These are phyloP conservation scores for Seladonia tumulorum DNA, from an alignment of 2,888 invertebrate genomes.

Conservation along the genomic window DNA sequence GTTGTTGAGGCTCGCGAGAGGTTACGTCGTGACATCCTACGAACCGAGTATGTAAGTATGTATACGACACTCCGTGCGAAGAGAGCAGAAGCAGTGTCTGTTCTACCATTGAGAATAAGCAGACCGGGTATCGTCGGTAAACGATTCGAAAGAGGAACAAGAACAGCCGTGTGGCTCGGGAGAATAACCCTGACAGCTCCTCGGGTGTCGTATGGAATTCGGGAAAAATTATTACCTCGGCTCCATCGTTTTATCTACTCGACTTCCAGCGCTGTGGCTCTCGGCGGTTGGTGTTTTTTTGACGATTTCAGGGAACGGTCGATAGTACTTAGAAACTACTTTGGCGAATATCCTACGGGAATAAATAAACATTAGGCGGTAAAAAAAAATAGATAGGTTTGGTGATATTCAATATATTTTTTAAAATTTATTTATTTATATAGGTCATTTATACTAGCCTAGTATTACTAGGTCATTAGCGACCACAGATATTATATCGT, in stretches of 20 bases:
- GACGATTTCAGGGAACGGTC: neutral
- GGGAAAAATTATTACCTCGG: constrained; percentile 49
- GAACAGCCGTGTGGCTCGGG: constrained; percentile 17
- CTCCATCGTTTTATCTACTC: constrained; percentile 25
- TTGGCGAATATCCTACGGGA: neutral
- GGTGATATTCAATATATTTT: no score
- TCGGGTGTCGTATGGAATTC: constrained; percentile 56
- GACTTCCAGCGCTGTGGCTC: neutral
- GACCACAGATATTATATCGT: no score
- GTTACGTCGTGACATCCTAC: constrained; percentile 51
- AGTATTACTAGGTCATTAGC: no score
- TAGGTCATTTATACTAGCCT: no score
- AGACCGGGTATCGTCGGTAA: constrained; percentile 71
- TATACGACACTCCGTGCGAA: constrained; percentile 68
- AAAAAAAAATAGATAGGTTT: no score
- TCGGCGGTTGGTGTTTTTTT: neutral
- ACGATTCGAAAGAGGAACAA: constrained; percentile 44
- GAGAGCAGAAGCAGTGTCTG: constrained; percentile 75
- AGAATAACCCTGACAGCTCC: constrained; percentile 37
- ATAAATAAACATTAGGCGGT: no score
- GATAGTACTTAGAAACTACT: no score
- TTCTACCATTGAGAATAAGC: constrained; percentile 76
- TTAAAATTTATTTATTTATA: no score
- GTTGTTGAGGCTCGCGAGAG: constrained; percentile 31
- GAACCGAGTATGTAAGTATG: constrained; percentile 62